Conservation (phyloP, 92 coral and sea anemone species). For the Desmophyllum pertusum region DNA sequence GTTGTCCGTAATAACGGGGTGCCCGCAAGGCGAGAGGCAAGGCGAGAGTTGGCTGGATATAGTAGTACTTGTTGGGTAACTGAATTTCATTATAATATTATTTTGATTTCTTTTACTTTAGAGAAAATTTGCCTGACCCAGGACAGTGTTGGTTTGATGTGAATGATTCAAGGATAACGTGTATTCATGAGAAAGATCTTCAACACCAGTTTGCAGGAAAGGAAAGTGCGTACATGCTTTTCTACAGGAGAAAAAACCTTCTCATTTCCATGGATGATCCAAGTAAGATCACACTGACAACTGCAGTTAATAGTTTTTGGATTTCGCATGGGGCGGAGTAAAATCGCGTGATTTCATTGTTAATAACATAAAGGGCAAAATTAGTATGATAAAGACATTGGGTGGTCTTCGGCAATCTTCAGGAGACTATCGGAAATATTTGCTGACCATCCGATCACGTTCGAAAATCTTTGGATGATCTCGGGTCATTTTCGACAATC, state of each 20-base stretch:
- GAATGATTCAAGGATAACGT: slow-evolving; percentile 70
- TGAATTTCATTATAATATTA: background rate
- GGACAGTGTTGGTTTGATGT: slow-evolving; percentile 75
- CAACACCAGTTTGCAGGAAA: slow-evolving; percentile 82
- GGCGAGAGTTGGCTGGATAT: no score
- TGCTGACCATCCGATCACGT: no score
- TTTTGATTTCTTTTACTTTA: slow-evolving; percentile 22
- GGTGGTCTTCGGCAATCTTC: no score
- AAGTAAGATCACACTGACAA: slow-evolving; percentile 6
- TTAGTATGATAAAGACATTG: no score
- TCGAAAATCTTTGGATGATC: no score
- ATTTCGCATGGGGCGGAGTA: no score
- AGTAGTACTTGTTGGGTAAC: background rate
- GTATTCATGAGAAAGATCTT: slow-evolving; percentile 72
- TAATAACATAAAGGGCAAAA: no score
- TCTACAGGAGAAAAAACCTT: slow-evolving; percentile 64
- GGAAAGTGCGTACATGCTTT: slow-evolving; percentile 90
- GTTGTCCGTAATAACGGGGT: no score
- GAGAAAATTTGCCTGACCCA: slow-evolving; percentile 1
- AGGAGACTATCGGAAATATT: no score
- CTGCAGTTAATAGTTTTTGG: background rate
- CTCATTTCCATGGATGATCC: slow-evolving; percentile 10
- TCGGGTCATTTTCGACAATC: no score
- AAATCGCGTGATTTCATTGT: no score
- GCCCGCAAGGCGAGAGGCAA: no score